Evolutionary conservation across 2,797 vertebrate genomes (phyloP).

Genomic region (Gallinago solitaria): DNA sequence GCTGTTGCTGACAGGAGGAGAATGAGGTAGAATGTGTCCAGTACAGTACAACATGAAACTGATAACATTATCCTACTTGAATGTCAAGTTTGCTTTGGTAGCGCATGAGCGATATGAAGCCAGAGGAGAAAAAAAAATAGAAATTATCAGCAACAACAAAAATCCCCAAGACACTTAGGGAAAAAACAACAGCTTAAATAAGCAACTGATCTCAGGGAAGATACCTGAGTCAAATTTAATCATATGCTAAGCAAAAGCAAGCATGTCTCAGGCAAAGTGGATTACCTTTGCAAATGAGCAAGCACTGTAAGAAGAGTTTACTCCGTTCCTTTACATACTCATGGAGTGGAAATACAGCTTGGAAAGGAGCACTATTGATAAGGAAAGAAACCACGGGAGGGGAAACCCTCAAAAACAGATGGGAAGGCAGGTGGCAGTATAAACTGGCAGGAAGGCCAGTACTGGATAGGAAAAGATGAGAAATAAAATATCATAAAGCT

Average conservation of each 20-base stretch:
- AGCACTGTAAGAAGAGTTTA: constrained; percentile 9
- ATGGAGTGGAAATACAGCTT: not conserved
- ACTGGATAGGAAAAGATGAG: not conserved
- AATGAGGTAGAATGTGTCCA: not conserved
- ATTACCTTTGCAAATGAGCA: constrained; percentile 37
- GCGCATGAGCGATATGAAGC: not conserved
- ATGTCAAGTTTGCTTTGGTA: constrained; percentile 38
- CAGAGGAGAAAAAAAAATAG: accelerated
- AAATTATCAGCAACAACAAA: not conserved
- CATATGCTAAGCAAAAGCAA: constrained; percentile 25
- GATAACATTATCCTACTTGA: constrained; percentile 44
- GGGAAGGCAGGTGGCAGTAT: not conserved
- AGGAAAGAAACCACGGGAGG: not conserved
- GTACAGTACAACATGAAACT: constrained; percentile 43
- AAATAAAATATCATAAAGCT: not conserved
- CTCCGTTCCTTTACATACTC: not conserved
- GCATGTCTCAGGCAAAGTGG: not conserved
- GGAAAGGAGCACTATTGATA: not conserved
- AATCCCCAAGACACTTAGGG: not conserved
- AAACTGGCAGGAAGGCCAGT: not conserved
- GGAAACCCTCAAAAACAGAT: not conserved
- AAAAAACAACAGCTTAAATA: not conserved
- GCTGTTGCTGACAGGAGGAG: constrained; percentile 9
- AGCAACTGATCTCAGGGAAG: not conserved
- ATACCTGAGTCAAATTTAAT: constrained; percentile 5